Evolutionary conservation across 2,113 vertebrate species (phyloP).

Genomic region (Lepus americanus): DNA sequence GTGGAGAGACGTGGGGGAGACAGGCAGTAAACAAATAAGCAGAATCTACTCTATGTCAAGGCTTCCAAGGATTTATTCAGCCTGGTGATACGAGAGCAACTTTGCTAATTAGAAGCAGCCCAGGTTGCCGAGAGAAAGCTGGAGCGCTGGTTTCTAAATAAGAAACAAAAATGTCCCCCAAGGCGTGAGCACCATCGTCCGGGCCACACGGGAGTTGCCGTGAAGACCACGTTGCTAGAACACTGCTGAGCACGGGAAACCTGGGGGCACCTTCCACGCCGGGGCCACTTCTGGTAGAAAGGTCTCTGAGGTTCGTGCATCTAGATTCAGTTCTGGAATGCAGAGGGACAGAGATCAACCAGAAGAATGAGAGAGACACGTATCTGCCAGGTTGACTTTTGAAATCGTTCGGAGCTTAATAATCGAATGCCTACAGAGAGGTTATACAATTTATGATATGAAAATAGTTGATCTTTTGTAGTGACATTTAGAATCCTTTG

Average conservation of each 20-base stretch:
- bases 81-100: conserved; percentile 15
- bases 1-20: not conserved
- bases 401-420: conserved; percentile 34
- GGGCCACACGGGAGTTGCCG: conserved; percentile 42
- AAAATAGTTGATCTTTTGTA: not conserved
- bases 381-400: conserved; percentile 37
- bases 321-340: conserved; percentile 61
- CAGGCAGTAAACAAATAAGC: conserved; percentile 26
- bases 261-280: conserved; percentile 43
- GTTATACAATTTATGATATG: conserved; percentile 32
- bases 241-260: conserved; percentile 44
- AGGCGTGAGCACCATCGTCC: conserved; percentile 47
- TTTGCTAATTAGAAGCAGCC: conserved; percentile 63
- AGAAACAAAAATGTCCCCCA: conserved; percentile 61
- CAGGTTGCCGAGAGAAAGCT: conserved; percentile 33
- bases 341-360: not conserved
- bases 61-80: conserved; percentile 48
- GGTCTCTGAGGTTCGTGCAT: not conserved
- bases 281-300: not conserved
- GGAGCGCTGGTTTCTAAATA: conserved; percentile 41
- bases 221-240: no score
- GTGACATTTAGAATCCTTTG: conserved; percentile 12
- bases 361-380: not conserved
- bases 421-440: conserved; percentile 15
- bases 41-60: not conserved